Evolutionary conservation across 64 coral and sea anemone species (phyloP).

Genomic region (Exaiptasia diaphana): DNA sequence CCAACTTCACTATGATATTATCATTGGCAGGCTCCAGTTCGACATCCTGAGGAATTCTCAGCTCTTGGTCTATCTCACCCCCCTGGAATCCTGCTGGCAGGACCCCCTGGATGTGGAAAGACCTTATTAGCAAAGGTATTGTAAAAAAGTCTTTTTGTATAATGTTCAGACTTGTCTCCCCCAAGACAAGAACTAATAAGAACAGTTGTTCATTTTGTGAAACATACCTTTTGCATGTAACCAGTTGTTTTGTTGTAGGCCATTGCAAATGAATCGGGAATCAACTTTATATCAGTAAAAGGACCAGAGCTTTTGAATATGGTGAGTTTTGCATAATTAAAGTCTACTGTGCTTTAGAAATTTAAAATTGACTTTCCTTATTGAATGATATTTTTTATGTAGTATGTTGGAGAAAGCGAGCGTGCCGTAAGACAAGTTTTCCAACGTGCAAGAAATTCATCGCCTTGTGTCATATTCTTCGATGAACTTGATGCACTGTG

Average conservation of each 20-base stretch:
- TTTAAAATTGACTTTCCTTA: neutral
- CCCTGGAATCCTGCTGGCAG: constrained; percentile 94
- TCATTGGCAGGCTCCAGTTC: constrained; percentile 96
- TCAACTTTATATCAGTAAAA: constrained; percentile 99
- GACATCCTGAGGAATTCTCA: constrained; percentile 83
- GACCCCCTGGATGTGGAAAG: constrained; percentile 96
- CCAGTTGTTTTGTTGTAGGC: constrained; percentile 49
- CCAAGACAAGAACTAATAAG: too few species aligned
- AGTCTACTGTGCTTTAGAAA: neutral
- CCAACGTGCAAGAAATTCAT: constrained; percentile 91
- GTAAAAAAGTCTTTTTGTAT: neutral
- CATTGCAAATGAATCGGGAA: constrained; percentile 98
- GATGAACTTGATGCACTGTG: constrained; percentile 94
- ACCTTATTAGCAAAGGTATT: constrained; percentile 94
- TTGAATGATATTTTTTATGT: neutral
- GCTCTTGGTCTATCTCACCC: constrained; percentile 84
- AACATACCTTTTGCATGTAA: neutral
- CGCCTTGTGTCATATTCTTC: constrained; percentile 97
- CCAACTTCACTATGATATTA: too few species aligned
- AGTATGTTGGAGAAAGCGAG: constrained; percentile 99
- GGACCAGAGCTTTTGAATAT: constrained; percentile 95
- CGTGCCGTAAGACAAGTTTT: constrained; percentile 91
- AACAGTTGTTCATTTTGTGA: too few species aligned
- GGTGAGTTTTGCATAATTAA: constrained; percentile 54
- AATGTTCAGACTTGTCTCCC: neutral